Evolutionary conservation across 2,797 vertebrate genomes (phyloP), one percentile per base, ranked within the genome.

Genomic region (Sparidentex hasta): DNA sequence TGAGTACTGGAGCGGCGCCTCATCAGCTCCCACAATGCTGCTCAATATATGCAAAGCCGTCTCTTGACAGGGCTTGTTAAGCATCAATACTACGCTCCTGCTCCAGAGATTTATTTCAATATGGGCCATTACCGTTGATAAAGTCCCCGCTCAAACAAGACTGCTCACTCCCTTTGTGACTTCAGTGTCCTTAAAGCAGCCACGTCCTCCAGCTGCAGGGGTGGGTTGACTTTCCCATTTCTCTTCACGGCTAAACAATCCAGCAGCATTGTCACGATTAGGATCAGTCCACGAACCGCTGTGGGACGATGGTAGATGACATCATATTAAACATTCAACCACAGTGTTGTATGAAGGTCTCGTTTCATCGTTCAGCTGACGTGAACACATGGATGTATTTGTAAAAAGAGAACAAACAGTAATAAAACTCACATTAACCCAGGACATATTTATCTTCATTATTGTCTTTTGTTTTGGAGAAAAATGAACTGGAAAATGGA

Each of bases 1-100:
- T 7, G 63, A 76, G 46, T 61, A 69, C 76, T 77, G 76, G 59
- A 86, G 84, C 54, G 5, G 18, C 4, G n/a, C 72, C 76, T 81
- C 72, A 50, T 81, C 72, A 67, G 78, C 84, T 82, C 67, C 72
- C 82, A 87, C 76, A 85, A 55, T 74, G 80, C 73, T 66, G 65
- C 82, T 89, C 78, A 92, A 88, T 90, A 48, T 92, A 93, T 90
- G 85, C 92, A 93, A 92, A 93, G 90, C 90, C 65, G 52, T 84
- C 80, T 87, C 79, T 87, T 55, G 81, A 91, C 81, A 23, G 84
- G 87, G 75, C 82, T 88, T 81, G 86, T 93, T 92, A 84, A 89
- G 85, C 88, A 88, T 90, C 88, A 89, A 75, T 85, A 50, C 85
- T 77, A 65, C 63, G 73, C 87, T 78, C 70, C 77, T 91, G 87